Conservation (phyloP, 1,140 invertebrate genomes). For the Drosophila mojavensis region DNA sequence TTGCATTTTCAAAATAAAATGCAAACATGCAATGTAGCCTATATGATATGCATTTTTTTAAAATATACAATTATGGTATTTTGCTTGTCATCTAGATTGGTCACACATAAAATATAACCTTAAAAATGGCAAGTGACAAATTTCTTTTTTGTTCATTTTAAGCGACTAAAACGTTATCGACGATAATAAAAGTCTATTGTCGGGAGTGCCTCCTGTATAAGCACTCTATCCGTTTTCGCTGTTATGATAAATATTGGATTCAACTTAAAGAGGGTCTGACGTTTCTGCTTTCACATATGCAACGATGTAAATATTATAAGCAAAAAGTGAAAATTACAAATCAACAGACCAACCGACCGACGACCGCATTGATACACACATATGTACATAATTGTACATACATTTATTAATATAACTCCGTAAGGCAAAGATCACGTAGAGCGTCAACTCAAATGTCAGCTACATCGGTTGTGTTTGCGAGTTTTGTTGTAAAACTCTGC, state of each 20-base stretch:
- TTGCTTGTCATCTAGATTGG: conserved; percentile 36
- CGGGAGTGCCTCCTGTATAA: conserved; percentile 13
- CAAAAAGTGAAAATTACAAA: conserved; percentile 55
- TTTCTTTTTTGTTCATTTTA: conserved; percentile 74
- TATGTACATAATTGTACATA: conserved; percentile 30
- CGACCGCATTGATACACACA: conserved; percentile 28
- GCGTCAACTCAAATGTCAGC: conserved; percentile 39
- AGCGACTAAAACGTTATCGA: conserved; percentile 50
- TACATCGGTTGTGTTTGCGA: conserved; percentile 28
- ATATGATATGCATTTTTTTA: conserved; percentile 3
- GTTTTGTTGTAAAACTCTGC: conserved; percentile 33
- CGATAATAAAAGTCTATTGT: conserved; percentile 27
- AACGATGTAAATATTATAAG: conserved; percentile 70
- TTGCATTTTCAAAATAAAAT: not conserved
- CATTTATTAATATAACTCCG: conserved; percentile 11
- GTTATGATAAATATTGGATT: conserved; percentile 36
- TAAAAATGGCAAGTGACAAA: conserved; percentile 80
- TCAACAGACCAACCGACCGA: conserved; percentile 15
- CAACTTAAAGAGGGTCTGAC: conserved; percentile 12
- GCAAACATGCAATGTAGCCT: not conserved
- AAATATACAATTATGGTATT: conserved; percentile 29
- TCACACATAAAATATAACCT: conserved; percentile 71
- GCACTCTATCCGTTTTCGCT: not conserved
- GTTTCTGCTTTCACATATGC: conserved; percentile 33
- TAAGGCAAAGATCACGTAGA: conserved; percentile 19